Evolutionary conservation across 2,888 invertebrate species (phyloP).

Genomic region (Eudasyphora cyanicolor): DNA sequence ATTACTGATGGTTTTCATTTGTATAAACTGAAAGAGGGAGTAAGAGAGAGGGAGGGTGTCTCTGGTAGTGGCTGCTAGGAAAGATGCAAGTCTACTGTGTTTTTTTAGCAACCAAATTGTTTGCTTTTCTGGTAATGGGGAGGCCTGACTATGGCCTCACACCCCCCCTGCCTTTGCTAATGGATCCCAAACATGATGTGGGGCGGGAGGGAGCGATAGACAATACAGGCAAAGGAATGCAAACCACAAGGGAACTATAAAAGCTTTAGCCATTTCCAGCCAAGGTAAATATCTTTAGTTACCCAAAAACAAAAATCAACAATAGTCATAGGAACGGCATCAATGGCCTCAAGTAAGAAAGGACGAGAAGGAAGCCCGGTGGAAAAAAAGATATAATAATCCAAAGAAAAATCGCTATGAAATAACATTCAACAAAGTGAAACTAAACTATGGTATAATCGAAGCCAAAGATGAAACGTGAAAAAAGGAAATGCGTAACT

Average conservation of each 20-base stretch:
- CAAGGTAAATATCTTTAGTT: constrained; percentile 39
- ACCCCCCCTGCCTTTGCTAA: constrained; percentile 32
- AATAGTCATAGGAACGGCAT: constrained; percentile 8
- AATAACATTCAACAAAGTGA: not conserved
- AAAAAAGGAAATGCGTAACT: constrained; percentile 7
- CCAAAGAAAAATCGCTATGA: not conserved
- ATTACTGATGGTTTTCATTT: constrained; percentile 11
- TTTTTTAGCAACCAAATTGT: constrained; percentile 51
- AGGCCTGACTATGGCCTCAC: not conserved
- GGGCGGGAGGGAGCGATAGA: not conserved
- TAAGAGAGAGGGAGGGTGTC: not conserved
- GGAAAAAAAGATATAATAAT: not conserved
- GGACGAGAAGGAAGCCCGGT: not conserved
- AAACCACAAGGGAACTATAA: constrained; percentile 58
- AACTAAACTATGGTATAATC: constrained; percentile 18
- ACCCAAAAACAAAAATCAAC: constrained; percentile 14
- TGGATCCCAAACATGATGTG: constrained; percentile 40
- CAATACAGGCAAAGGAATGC: not conserved
- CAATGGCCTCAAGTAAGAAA: not conserved
- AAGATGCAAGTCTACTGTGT: too few relatives aligned
- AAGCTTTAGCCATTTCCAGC: constrained; percentile 26
- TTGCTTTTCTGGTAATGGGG: constrained; percentile 17
- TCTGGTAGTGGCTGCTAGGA: too few relatives aligned
- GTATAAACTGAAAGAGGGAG: not conserved
- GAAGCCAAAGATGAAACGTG: not conserved